Evolutionary conservation across 2,113 vertebrate genomes (phyloP).

Genomic region (Sturnira hondurensis): DNA sequence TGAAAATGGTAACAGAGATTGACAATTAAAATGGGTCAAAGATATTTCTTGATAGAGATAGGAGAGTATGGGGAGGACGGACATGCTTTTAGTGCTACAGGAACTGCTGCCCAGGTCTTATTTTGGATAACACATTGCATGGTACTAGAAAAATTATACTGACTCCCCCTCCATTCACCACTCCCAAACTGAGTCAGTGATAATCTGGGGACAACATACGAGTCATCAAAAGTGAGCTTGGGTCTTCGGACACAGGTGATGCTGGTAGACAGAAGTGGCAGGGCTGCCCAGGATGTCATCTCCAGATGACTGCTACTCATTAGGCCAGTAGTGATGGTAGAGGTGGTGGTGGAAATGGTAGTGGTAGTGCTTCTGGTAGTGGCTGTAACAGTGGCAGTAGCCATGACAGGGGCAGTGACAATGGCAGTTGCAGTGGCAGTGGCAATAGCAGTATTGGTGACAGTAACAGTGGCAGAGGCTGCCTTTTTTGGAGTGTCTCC

Average conservation of each 20-base stretch:
- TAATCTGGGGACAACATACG: slow-evolving; percentile 82
- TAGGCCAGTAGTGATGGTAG: slow-evolving; percentile 76
- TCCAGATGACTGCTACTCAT: slow-evolving; percentile 90
- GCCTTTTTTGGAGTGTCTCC: slow-evolving; percentile 71
- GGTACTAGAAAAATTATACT: not conserved
- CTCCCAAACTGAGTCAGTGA: not conserved
- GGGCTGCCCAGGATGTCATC: slow-evolving; percentile 87
- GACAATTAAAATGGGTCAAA: not conserved
- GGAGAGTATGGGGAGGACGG: not conserved
- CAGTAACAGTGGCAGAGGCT: slow-evolving; percentile 21
- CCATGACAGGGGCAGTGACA: not conserved
- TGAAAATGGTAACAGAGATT: slow-evolving; percentile 46
- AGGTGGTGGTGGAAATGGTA: slow-evolving; percentile 68
- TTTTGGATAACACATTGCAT: not conserved
- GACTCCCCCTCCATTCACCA: not conserved
- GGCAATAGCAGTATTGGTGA: slow-evolving; percentile 43
- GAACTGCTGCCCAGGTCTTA: not conserved
- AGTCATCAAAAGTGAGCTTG: slow-evolving; percentile 92
- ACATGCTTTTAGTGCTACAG: not conserved
- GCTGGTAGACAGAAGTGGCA: slow-evolving; percentile 83
- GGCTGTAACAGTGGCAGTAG: slow-evolving; percentile 25
- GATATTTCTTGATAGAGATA: not conserved
- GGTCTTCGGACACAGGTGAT: slow-evolving; percentile 88
- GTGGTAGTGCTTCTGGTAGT: slow-evolving; percentile 68
- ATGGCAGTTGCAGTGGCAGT: slow-evolving; percentile 28